Evolutionary conservation across 2,797 vertebrate species (phyloP).

Genomic region (Danionella dracula): DNA sequence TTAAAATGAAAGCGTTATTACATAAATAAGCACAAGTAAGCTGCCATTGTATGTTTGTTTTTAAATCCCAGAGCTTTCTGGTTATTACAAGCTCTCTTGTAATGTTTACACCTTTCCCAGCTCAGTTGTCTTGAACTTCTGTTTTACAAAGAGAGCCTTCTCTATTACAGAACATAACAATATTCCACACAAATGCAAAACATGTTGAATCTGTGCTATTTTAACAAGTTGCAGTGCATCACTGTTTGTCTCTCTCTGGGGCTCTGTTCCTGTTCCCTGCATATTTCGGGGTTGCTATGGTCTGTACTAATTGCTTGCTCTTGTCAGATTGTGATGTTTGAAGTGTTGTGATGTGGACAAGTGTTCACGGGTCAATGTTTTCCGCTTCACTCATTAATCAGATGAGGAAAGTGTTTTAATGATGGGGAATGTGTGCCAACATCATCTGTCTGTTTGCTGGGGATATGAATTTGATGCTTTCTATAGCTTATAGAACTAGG

Average conservation of each 20-base stretch:
- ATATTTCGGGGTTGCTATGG: neutral
- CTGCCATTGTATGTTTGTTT: too few species aligned
- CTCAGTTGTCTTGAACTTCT: too few species aligned
- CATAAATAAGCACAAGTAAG: too few species aligned
- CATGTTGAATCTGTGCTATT: too few species aligned
- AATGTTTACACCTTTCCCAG: too few species aligned
- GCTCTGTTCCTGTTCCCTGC: neutral
- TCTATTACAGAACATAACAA: too few species aligned
- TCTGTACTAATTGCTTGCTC: constrained; percentile 25
- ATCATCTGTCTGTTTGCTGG: constrained; percentile 4
- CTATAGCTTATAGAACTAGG: neutral
- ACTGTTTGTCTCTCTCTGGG: neutral
- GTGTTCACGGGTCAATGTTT: neutral
- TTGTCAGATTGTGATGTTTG: constrained; percentile 26
- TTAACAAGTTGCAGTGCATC: neutral
- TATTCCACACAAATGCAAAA: too few species aligned
- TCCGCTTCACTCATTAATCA: constrained; percentile 6
- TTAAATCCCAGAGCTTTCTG: too few species aligned
- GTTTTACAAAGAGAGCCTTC: too few species aligned
- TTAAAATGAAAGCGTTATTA: too few species aligned
- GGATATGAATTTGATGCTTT: constrained; percentile 4
- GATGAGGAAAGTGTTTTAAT: constrained; percentile 13
- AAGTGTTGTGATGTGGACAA: constrained; percentile 2
- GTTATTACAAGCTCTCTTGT: too few species aligned
- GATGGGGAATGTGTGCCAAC: neutral